Evolutionary conservation across 1,140 invertebrate genomes (phyloP).

Genomic region (Gryllus bimaculatus): DNA sequence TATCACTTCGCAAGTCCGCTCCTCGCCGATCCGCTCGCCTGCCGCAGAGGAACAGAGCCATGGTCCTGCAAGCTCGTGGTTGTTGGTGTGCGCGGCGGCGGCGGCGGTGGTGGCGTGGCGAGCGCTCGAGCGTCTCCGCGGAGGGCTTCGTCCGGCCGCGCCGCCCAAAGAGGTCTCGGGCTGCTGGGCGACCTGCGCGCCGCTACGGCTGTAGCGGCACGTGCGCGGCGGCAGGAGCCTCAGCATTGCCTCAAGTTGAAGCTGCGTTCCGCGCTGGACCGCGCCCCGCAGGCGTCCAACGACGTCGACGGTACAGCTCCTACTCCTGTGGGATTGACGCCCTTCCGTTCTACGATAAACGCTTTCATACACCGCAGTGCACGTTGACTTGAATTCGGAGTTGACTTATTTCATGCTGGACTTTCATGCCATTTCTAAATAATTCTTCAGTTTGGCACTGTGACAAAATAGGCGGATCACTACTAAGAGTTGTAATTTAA

Average conservation of each 20-base stretch:
- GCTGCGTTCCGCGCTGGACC: constrained; percentile 58
- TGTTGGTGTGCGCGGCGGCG: not conserved
- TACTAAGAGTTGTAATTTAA: too few relatives aligned
- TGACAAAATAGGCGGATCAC: too few relatives aligned
- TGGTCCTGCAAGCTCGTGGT: not conserved
- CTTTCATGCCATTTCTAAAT: too few relatives aligned
- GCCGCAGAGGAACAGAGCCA: not conserved
- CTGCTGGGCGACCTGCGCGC: constrained; percentile 37
- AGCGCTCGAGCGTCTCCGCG: not conserved
- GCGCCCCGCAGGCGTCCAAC: constrained; percentile 49
- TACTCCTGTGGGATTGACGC: too few relatives aligned
- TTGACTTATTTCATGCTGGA: too few relatives aligned
- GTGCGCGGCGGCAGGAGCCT: constrained; percentile 57
- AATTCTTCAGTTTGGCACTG: too few relatives aligned
- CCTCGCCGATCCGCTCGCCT: not conserved
- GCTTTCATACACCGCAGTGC: too few relatives aligned
- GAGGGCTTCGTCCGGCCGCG: constrained; percentile 40
- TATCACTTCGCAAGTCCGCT: not conserved
- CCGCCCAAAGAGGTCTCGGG: constrained; percentile 55
- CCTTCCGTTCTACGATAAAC: too few relatives aligned
- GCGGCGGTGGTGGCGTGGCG: too few relatives aligned
- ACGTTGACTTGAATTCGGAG: too few relatives aligned
- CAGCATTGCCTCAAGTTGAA: constrained; percentile 67
- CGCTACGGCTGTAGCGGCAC: constrained; percentile 61
- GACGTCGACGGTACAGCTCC: constrained; percentile 33